Percentiles rank a stretch among this genome's conserved stretches.
Evolutionary conservation across 2,888 invertebrate genomes (phyloP).

Genomic region (Nycteola revayana): DNA sequence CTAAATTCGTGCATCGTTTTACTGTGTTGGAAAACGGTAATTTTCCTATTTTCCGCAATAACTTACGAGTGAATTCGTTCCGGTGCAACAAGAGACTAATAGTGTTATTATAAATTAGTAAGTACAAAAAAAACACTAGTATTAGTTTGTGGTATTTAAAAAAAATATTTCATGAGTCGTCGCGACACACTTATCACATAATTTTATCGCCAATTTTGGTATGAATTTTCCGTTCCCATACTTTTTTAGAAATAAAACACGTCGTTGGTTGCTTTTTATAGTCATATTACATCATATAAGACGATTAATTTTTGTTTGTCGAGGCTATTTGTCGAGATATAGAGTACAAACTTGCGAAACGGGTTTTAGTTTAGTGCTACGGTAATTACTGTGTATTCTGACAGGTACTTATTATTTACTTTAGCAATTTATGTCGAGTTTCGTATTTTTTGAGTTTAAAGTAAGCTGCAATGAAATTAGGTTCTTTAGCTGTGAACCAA

Average conservation of each 20-base stretch:
- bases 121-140: too few relatives aligned
- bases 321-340: conserved; percentile 9
- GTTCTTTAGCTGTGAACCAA: too few relatives aligned
- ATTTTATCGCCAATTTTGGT: conserved; percentile 5
- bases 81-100: conserved; percentile 22
- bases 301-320: conserved; percentile 3
- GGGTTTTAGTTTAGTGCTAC: conserved; percentile 17
- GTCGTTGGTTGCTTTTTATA: conserved; percentile 4
- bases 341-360: conserved; percentile 19
- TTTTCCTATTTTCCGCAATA: conserved; percentile 21
- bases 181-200: conserved; percentile 7
- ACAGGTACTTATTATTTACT: too few relatives aligned
- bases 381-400: too few relatives aligned
- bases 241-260: conserved; percentile 6
- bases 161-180: too few relatives aligned
- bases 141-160: too few relatives aligned
- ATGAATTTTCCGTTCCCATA: conserved; percentile 7
- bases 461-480: too few relatives aligned
- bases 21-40: conserved; percentile 20
- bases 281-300: conserved; percentile 20
- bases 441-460: too few relatives aligned
- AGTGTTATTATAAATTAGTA: too few relatives aligned
- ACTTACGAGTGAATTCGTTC: conserved; percentile 14
- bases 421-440: too few relatives aligned
- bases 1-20: conserved; percentile 7